Percentiles rank a stretch among this genome's conserved stretches.
Conservation (phyloP, 2,888 invertebrate genomes). For the Eucera pruinosa region DNA sequence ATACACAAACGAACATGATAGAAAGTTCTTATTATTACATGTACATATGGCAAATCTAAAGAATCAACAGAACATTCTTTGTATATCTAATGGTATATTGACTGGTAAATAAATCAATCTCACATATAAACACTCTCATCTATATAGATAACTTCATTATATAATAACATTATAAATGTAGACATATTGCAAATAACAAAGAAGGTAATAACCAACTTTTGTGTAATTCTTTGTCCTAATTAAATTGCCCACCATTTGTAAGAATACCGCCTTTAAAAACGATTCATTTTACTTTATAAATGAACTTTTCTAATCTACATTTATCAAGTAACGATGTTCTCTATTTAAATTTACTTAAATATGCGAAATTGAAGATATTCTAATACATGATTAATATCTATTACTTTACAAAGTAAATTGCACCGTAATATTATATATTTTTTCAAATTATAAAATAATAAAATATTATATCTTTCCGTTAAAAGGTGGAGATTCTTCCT, state of each 20-base stretch:
- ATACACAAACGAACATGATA: slow-evolving; percentile 67
- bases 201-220: slow-evolving; percentile 65
- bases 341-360: slow-evolving; percentile 8
- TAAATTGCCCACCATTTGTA: slow-evolving; percentile 20
- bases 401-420: slow-evolving; percentile 52
- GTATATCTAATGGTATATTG: slow-evolving; percentile 63
- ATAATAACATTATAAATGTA: slow-evolving; percentile 67
- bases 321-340: slow-evolving; percentile 4
- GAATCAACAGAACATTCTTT: slow-evolving; percentile 70
- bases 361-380: slow-evolving; percentile 18
- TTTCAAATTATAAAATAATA: slow-evolving; percentile 31
- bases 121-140: slow-evolving; percentile 76
- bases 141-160: slow-evolving; percentile 73
- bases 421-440: slow-evolving; percentile 47
- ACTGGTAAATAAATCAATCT: slow-evolving; percentile 82
- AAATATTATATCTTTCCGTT: slow-evolving; percentile 26
- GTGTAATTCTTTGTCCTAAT: slow-evolving; percentile 2
- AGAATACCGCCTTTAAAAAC: slow-evolving; percentile 21
- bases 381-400: slow-evolving; percentile 20
- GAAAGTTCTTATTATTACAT: slow-evolving; percentile 74
- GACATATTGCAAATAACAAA: slow-evolving; percentile 72
- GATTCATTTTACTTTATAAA: slow-evolving; percentile 3
- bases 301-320: slow-evolving; percentile 12
- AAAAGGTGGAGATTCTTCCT: slow-evolving; percentile 43
- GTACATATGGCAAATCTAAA: slow-evolving; percentile 80